A percentile compares a stretch with the other conserved stretches of the same genome.
phyloP scores from a whole-genome alignment of 2,797 vertebrate species.

The Sparus aurata region DNA sequence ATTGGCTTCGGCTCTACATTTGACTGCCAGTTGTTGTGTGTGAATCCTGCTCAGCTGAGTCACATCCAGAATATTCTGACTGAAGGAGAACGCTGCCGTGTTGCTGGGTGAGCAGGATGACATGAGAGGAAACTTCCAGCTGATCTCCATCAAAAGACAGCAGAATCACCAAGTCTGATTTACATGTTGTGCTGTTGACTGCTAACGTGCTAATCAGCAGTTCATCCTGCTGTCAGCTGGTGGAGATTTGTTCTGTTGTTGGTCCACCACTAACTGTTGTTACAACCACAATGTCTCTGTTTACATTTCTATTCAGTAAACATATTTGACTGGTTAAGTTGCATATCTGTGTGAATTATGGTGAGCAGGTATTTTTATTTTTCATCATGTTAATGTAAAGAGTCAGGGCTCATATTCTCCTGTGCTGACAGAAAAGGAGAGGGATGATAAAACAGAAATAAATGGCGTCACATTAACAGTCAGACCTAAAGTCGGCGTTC shows the following conservation, averaged over 20 bases:
- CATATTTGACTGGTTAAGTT: too few species aligned
- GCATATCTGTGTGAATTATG: not conserved
- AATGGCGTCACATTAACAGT: constrained; percentile 10
- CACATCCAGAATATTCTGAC: constrained; percentile 51
- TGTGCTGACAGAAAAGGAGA: not conserved
- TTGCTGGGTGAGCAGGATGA: not conserved
- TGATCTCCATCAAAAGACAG: not conserved
- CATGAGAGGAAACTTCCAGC: not conserved
- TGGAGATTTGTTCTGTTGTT: too few species aligned
- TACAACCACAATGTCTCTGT: too few species aligned
- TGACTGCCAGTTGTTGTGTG: constrained; percentile 58
- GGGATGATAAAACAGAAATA: not conserved
- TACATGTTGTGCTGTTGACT: not conserved
- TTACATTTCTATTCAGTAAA: too few species aligned
- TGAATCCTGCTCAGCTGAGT: constrained; percentile 43
- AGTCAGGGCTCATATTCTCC: not conserved
- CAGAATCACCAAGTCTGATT: not conserved
- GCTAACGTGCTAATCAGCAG: not conserved
- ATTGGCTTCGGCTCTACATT: constrained; percentile 49
- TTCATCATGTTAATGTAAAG: not conserved
- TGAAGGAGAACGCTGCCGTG: not conserved
- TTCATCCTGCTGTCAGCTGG: not conserved
- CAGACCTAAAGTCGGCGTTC: constrained; percentile 4
- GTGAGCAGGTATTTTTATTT: too few species aligned
- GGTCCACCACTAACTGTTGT: not conserved